phyloP scores from a whole-genome alignment of 2,113 vertebrate species.

The Phaethon lepturus region DNA sequence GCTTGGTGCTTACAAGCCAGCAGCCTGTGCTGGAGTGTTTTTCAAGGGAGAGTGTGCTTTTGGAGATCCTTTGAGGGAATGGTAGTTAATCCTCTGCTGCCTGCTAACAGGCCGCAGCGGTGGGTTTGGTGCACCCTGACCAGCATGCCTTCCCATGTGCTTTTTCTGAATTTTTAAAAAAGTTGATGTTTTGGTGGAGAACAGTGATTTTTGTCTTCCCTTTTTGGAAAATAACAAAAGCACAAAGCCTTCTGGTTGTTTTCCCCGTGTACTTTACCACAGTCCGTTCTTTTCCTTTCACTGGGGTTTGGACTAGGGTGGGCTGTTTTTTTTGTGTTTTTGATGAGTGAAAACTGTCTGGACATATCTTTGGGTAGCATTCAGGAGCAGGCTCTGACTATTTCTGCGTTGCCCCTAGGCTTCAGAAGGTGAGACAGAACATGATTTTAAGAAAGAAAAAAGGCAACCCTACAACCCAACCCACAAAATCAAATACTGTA shows the following conservation, averaged over 20 bases:
- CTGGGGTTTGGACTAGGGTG: neutral
- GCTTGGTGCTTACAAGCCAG: neutral
- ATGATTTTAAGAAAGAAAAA: neutral
- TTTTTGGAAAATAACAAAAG: neutral
- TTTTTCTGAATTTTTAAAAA: neutral
- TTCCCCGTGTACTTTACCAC: rapidly evolving
- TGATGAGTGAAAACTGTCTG: neutral
- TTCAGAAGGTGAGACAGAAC: neutral
- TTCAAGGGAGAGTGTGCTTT: too few relatives aligned
- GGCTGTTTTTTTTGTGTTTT: neutral
- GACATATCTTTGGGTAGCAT: neutral
- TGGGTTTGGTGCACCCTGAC: neutral
- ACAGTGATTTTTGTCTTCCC: neutral
- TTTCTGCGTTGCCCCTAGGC: neutral
- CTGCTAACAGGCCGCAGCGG: rapidly evolving
- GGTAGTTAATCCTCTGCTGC: too few relatives aligned
- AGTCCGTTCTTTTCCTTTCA: neutral
- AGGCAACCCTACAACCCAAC: neutral
- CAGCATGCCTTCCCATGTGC: neutral
- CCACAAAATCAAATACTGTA: neutral
- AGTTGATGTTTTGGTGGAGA: neutral
- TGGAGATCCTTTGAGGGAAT: neutral
- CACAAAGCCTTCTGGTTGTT: neutral
- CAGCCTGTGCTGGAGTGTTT: neutral
- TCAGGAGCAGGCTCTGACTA: neutral